Conservation (phyloP, 2,888 invertebrate genomes). For the Allacma fusca region DNA sequence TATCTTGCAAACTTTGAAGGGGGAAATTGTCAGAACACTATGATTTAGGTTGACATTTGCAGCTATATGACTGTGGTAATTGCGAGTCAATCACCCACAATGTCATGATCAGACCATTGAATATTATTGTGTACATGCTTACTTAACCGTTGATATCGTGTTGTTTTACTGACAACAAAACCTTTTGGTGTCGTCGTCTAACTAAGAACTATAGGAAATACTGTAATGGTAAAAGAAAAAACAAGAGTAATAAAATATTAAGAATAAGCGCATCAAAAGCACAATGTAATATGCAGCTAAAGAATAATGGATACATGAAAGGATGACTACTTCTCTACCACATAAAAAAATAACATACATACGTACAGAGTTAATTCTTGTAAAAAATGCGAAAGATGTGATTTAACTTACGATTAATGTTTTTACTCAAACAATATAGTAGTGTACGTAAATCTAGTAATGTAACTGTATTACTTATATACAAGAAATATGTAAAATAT, state of each 20-base stretch:
- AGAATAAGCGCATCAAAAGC: slow-evolving; percentile 19
- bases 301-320: neutral
- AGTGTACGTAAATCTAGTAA: no score
- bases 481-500: neutral
- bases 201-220: no score
- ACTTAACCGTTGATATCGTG: no score
- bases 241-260: neutral
- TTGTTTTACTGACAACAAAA: no score
- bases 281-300: slow-evolving; percentile 13
- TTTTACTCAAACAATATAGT: slow-evolving; percentile 4
- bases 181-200: neutral
- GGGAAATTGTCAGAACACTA: no score
- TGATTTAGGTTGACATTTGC: no score
- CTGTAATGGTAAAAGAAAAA: neutral
- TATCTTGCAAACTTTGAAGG: no score
- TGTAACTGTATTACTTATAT: neutral
- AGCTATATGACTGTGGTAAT: no score
- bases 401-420: slow-evolving; percentile 19
- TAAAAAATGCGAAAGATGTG: slow-evolving; percentile 23
- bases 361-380: neutral
- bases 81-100: no score
- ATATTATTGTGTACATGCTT: no score
- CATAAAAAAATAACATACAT: slow-evolving; percentile 3
- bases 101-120: no score
- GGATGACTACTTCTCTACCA: neutral